phyloP scores from a whole-genome alignment of 2,113 vertebrate species.

The Oenanthe melanoleuca region DNA sequence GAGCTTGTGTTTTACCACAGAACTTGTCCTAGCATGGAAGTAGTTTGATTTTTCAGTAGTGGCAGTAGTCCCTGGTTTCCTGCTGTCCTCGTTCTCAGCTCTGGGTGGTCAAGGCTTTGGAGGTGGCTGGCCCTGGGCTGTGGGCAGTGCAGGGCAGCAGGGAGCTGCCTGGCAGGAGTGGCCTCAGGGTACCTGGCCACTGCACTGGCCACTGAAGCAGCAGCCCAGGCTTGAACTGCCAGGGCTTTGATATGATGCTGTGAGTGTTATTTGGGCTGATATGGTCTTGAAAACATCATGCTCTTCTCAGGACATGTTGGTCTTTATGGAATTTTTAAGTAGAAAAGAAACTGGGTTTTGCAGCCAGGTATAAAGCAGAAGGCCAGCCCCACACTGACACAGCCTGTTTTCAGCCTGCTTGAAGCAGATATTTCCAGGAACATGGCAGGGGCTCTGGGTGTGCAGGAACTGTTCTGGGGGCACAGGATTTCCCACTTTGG shows the following conservation, averaged over 20 bases:
- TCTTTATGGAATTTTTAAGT: not conserved
- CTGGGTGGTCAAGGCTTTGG: not conserved
- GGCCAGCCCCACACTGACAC: not conserved
- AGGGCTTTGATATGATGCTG: not conserved
- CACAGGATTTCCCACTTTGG: not conserved
- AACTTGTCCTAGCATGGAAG: not conserved
- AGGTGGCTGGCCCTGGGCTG: accelerated
- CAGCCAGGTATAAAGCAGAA: not conserved
- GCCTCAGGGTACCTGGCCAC: not conserved
- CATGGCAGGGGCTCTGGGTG: not conserved
- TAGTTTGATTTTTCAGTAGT: not conserved
- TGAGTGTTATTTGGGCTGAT: not conserved
- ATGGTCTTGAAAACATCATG: not conserved
- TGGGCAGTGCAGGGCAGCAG: not conserved
- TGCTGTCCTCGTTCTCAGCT: accelerated
- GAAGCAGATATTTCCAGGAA: not conserved
- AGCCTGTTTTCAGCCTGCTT: not conserved
- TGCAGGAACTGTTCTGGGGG: not conserved
- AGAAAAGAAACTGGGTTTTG: not conserved
- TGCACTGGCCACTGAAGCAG: accelerated
- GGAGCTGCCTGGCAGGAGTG: not conserved
- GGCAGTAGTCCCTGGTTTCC: not conserved
- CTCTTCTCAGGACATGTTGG: not conserved
- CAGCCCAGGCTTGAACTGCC: accelerated
- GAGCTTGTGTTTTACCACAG: not conserved